phyloP scores from a whole-genome alignment of 1,140 invertebrate genomes.

The Lepidurus couesii region DNA sequence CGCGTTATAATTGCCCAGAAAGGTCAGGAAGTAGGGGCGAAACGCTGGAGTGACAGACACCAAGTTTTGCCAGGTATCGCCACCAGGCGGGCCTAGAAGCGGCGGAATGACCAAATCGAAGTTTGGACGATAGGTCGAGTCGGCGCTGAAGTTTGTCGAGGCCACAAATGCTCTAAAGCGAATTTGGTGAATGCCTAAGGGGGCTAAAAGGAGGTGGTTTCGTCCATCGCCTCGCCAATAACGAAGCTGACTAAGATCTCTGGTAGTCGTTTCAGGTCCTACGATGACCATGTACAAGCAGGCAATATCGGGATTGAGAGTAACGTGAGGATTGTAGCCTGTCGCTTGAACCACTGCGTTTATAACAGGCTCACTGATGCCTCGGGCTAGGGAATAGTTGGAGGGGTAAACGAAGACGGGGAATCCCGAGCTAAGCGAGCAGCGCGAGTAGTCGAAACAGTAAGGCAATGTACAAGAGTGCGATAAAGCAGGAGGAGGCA shows the following conservation, averaged over 20 bases:
- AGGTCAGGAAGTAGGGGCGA: constrained; percentile 73
- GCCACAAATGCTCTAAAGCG: constrained; percentile 55
- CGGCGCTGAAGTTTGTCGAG: not conserved
- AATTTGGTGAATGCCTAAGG: constrained; percentile 55
- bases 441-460: constrained; percentile 92
- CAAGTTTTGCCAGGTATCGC: constrained; percentile 81
- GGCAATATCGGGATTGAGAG: constrained; percentile 71
- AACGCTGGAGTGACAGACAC: constrained; percentile 75
- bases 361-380: constrained; percentile 54
- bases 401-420: constrained; percentile 79
- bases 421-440: constrained; percentile 85
- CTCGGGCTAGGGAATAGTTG: constrained; percentile 43
- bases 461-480: constrained; percentile 71
- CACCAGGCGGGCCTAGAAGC: constrained; percentile 68
- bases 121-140: constrained; percentile 58
- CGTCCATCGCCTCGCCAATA: constrained; percentile 92
- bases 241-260: constrained; percentile 52
- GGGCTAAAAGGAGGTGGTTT: constrained; percentile 76
- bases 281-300: constrained; percentile 80
- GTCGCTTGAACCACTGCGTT: constrained; percentile 74
- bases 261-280: constrained; percentile 41
- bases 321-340: constrained; percentile 75
- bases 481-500: constrained; percentile 44
- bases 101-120: constrained; percentile 84
- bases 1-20: constrained; percentile 53